Conservation (phyloP, 2,797 vertebrate genomes). For the Philypnodon macrostomus region DNA sequence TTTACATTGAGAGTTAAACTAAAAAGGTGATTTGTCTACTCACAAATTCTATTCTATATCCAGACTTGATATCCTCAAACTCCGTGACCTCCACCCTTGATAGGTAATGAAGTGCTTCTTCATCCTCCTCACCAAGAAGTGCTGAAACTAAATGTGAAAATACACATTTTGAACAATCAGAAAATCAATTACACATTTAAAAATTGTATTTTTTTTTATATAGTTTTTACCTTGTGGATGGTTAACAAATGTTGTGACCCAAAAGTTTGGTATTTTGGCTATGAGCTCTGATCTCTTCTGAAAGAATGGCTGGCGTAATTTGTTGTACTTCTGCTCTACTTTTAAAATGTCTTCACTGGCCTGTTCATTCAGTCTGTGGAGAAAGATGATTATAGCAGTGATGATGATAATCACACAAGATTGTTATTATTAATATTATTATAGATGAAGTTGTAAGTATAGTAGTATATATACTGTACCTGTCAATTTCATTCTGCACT, state of each 20-base stretch:
- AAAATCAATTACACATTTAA: neutral
- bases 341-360: constrained; percentile 99
- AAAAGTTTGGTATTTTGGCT: constrained; percentile 98
- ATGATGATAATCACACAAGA: neutral
- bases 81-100: constrained; percentile 97
- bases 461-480: constrained; percentile 66
- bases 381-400: neutral
- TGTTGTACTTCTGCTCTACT: constrained; percentile 99
- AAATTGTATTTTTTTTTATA: neutral
- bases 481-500: constrained; percentile 99
- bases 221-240: constrained; percentile 89
- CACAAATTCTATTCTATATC: constrained; percentile 99
- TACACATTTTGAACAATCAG: neutral
- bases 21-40: constrained; percentile 58
- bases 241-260: constrained; percentile 99
- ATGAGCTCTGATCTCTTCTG: constrained; percentile 99
- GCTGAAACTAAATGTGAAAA: constrained; percentile 84
- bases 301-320: constrained; percentile 97
- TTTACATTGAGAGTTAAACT: rapidly evolving
- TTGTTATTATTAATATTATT: no score
- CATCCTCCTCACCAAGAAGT: constrained; percentile 93
- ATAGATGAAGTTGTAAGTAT: neutral
- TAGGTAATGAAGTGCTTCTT: constrained; percentile 96
- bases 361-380: constrained; percentile 93
- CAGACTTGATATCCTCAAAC: constrained; percentile 98